A percentile compares a stretch with the other conserved stretches of the same genome.
Evolutionary conservation across 2,113 vertebrate species (phyloP).

Genomic region (Ahaetulla prasina): DNA sequence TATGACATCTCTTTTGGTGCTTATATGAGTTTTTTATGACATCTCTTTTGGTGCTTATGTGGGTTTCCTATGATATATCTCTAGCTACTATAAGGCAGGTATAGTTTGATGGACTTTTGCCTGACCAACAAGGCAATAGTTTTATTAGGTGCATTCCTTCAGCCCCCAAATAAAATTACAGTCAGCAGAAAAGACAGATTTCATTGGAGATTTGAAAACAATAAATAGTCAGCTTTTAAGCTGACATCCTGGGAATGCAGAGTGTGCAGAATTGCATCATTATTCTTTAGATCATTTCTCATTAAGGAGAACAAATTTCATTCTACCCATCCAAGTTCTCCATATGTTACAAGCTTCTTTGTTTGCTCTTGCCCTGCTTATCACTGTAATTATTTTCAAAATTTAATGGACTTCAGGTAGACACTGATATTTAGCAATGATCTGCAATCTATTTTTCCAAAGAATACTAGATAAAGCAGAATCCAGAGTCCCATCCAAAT

Average conservation of each 20-base stretch:
- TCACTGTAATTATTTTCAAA: conserved; percentile 41
- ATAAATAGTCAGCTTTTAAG: conserved; percentile 3
- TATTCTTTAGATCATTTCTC: conserved; percentile 7
- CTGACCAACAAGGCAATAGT: not conserved
- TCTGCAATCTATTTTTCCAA: conserved; percentile 33
- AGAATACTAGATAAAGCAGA: conserved; percentile 28
- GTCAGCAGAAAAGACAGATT: not conserved
- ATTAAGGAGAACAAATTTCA: not conserved
- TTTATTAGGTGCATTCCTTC: not conserved
- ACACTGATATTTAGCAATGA: conserved; percentile 38
- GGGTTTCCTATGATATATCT: not conserved
- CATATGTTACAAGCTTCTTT: conserved; percentile 6
- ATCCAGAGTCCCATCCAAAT: not conserved
- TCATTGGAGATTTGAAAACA: not conserved
- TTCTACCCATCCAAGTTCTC: not conserved
- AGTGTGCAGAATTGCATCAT: not conserved
- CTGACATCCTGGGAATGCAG: conserved; percentile 2
- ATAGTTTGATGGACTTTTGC: not conserved
- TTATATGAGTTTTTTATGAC: no score
- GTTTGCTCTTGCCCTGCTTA: conserved; percentile 16
- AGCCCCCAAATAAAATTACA: not conserved
- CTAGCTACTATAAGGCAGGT: not conserved
- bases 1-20: not conserved
- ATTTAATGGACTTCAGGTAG: conserved; percentile 34
- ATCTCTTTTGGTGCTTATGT: not conserved